Base-by-base conservation (phyloP, 2,113 vertebrate species). In the Cinclus cinclus region DNA sequence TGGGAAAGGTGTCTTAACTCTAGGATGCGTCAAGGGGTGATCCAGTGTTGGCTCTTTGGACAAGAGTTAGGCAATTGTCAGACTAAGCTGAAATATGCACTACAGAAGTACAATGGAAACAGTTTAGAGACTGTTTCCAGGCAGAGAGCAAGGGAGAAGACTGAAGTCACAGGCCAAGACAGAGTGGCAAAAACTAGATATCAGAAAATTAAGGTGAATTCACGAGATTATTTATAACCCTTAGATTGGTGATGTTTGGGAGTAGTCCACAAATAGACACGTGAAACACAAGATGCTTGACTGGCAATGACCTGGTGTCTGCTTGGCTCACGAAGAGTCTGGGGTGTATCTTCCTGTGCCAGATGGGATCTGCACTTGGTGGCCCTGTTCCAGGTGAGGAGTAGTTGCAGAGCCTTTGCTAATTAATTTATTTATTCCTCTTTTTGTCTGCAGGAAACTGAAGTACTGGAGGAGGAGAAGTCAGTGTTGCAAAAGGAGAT, bases 401-500 rank as follows among this genome's bases (percentile, higher is more conserved):
- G 42, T 52, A 83, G 39, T 89, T 78, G 6, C 37, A 91, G 31
- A 81, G 35, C 22, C 15, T 86, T 47, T 62, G 46, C 31, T 87
- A 63, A 28, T 96, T 97, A 35, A 96, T 10, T 50, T 44, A 25
- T 69, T 94, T 41, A 16, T 67, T 94, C 55, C 78, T 27, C 55
- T 84, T 89, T 89, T 53, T 58, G 19, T 84, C 69, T 76, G n/a
- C 95, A 99, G 99, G 99, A 99, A 96, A 99, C 99, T 0, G 99
- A 99, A 96, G 99, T 99, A 94, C 98, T 99, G 94, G 99, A 99
- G 95, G 99, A 99, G 75, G 99, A 99, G 89, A 99, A 99, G 83
- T 99, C 99, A 0, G 99, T 99, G 63, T 97, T 99, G 91, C 99
- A 99, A 97, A 99, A 99, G 37, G 99, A 99, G 97, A 99, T 99